Base-by-base conservation (phyloP, 2,888 invertebrate species). In the Drosophila siamana region DNA sequence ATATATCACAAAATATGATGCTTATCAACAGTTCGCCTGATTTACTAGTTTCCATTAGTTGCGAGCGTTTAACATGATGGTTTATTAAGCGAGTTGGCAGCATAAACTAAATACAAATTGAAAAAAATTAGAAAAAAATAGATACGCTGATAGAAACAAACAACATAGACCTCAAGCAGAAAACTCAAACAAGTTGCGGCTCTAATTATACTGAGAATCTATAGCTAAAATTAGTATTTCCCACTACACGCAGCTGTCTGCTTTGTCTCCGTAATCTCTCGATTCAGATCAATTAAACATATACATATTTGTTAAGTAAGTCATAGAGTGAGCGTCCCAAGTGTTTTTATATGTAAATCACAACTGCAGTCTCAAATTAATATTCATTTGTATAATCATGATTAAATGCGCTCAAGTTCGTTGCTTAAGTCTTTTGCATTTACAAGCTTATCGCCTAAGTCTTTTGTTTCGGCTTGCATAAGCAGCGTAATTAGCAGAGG, bases 361-460 rank as follows among this genome's bases (percentile, higher is more conserved):
- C 24, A 24, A 9, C 15, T 52, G 40, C 28, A 41, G 8, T 40
- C 15, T 33, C 22, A 43, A 30, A 13, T n/a, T n/a, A n/a, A 54
- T 41, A 54, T 30, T 28, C 9, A 41, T 30, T 3, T 40, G 16
- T 6, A 41, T 15, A 51, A 24, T 51, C 30, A 22, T 43, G n/a
- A 30, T 43, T 22, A 19, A 33, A 8, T 30, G 13, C 22, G n/a
- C 3, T 22, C 36, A 55, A 56, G 62, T 60, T 77, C 52, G 54
- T 48, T 47, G 28, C 43, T 41, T 30, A 61, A 54, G 63, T 48
- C 26, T 57, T 36, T 26, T 38, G 24, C 19, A 41, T 19, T 19
- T 50, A 41, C 48, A 11, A 15, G 64, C 57, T 78, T 55, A 46
- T 52, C 48, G 64, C 60, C 46, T 11, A 40, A 61, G 47, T 62